Conservation (phyloP, 2,113 vertebrate genomes). For the Tapirus terrestris region DNA sequence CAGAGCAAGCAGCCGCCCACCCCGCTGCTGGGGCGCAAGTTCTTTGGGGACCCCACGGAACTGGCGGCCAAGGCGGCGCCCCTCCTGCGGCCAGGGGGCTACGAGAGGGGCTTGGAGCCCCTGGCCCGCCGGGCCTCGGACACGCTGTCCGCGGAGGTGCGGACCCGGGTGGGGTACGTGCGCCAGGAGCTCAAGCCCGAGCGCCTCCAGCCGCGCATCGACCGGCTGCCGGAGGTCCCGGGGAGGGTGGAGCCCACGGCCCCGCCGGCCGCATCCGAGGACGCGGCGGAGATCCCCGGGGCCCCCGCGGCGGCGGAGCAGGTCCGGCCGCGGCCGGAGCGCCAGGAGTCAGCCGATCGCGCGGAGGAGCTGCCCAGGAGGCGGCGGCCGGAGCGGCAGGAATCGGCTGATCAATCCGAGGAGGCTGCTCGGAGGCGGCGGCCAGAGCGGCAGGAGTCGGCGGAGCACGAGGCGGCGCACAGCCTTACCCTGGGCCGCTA, state of each 20-base stretch:
- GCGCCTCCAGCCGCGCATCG: conserved; percentile 90
- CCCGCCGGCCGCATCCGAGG: conserved; percentile 77
- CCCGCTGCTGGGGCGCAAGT: conserved; percentile 93
- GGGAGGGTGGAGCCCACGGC: conserved; percentile 81
- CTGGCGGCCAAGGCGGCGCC: conserved; percentile 87
- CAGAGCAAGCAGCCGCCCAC: conserved; percentile 94
- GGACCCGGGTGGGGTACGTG: conserved; percentile 87
- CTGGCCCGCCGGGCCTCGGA: conserved; percentile 83
- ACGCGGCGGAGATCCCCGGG: neutral
- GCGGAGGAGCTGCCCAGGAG: conserved; percentile 70
- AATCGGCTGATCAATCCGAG: conserved; percentile 81
- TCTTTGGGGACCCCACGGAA: conserved; percentile 92
- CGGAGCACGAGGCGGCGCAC: conserved; percentile 85
- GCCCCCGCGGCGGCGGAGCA: conserved; percentile 6
- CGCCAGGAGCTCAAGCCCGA: conserved; percentile 94
- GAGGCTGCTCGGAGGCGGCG: conserved; percentile 87
- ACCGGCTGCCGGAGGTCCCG: conserved; percentile 88
- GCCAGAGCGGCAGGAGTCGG: conserved; percentile 88
- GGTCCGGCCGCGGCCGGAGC: conserved; percentile 45
- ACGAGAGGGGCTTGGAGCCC: conserved; percentile 87
- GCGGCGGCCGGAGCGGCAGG: conserved; percentile 14
- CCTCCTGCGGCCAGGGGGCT: conserved; percentile 87
- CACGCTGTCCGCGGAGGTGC: conserved; percentile 81
- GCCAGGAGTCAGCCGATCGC: conserved; percentile 70
- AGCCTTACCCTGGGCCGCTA: conserved; percentile 82